Evolutionary conservation across 2,113 vertebrate genomes (phyloP).

Genomic region (Pituophis catenifer): DNA sequence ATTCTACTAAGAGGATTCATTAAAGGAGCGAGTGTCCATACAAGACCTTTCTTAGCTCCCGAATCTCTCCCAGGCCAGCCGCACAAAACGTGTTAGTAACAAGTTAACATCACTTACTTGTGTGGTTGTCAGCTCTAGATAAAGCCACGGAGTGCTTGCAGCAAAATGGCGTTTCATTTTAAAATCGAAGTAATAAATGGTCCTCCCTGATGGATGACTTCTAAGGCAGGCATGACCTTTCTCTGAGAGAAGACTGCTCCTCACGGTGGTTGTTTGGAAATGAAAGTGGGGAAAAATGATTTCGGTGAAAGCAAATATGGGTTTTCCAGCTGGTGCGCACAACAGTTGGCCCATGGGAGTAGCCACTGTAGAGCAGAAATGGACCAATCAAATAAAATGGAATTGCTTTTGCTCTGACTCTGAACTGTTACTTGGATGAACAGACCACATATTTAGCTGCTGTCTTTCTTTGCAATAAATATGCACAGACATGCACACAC

Average conservation of each 20-base stretch:
- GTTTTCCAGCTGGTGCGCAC: background rate
- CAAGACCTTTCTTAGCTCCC: background rate
- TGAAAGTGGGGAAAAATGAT: background rate
- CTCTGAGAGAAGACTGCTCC: background rate
- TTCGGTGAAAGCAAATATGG: conserved; percentile 12
- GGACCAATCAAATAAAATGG: background rate
- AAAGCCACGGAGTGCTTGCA: background rate
- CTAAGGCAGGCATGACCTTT: conserved; percentile 22
- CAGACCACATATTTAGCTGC: background rate
- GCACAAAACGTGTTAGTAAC: background rate
- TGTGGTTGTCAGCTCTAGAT: background rate
- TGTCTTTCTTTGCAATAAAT: background rate
- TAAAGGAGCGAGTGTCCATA: background rate
- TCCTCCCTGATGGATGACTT: background rate
- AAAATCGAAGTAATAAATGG: background rate
- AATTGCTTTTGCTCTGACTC: background rate
- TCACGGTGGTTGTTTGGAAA: background rate
- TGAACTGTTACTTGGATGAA: background rate
- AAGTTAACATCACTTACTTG: background rate
- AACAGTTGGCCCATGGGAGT: background rate
- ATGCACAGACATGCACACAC: background rate
- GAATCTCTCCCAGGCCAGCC: background rate
- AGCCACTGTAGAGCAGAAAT: background rate
- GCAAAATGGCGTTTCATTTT: background rate
- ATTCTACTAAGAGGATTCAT: background rate